Evolutionary conservation across 2,797 vertebrate species (phyloP).

Genomic region (Cyclura pinguis): DNA sequence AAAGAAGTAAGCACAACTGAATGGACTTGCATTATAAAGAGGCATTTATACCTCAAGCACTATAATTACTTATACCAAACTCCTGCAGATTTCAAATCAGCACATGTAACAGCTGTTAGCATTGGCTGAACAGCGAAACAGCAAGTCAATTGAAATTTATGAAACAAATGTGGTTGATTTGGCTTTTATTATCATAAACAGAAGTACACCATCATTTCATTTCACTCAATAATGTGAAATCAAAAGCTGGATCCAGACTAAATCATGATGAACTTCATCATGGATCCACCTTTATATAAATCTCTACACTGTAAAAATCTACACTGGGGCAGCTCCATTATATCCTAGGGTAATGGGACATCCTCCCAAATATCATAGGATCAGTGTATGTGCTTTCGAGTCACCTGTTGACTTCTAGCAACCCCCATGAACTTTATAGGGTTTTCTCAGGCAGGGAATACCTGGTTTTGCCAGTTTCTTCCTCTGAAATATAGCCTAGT

Average conservation of each 20-base stretch:
- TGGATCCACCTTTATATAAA: not conserved
- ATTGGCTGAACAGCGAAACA: not conserved
- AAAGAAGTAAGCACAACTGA: not conserved
- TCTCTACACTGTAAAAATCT: not conserved
- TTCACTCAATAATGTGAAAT: not conserved
- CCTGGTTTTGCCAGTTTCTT: no score
- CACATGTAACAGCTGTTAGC: not conserved
- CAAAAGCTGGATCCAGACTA: no score
- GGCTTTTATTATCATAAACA: not conserved
- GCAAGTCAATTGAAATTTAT: not conserved
- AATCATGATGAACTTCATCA: not conserved
- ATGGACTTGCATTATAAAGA: not conserved
- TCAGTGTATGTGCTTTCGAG: no score
- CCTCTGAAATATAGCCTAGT: no score
- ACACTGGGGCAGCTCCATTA: no score
- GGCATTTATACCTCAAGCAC: not conserved
- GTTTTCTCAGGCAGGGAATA: no score
- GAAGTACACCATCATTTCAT: no score
- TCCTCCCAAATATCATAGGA: no score
- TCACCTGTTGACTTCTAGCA: no score
- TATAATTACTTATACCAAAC: not conserved
- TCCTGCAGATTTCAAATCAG: not conserved
- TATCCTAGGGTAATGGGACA: no score
- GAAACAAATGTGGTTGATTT: not conserved
- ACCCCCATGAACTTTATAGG: no score